Evolutionary conservation across 2,888 invertebrate species (phyloP).

Genomic region (Ochropleura plecta): DNA sequence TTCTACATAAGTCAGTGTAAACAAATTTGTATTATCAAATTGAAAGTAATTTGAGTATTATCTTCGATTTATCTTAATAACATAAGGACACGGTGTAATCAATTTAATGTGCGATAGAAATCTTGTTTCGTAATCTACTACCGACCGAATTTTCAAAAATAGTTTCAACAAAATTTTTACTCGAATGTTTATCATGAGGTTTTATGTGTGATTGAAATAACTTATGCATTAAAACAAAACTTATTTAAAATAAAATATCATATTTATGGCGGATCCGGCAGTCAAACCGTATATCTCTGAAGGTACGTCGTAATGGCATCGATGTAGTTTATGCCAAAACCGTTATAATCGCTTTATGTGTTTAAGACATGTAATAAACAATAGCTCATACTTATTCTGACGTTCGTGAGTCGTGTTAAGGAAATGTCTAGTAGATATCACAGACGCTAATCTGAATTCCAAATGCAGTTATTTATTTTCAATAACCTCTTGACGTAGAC

Average conservation of each 20-base stretch:
- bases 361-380: conserved; percentile 34
- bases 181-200: conserved; percentile 22
- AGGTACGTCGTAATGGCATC: conserved; percentile 8
- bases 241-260: background rate
- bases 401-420: conserved; percentile 17
- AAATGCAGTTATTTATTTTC: conserved; percentile 41
- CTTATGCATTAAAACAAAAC: conserved; percentile 19
- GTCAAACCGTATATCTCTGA: conserved; percentile 23
- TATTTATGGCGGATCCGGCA: conserved; percentile 23
- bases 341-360: conserved; percentile 22
- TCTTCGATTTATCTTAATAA: conserved; percentile 33
- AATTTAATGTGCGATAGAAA: conserved; percentile 27
- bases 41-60: conserved; percentile 33
- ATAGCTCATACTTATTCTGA: background rate
- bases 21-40: background rate
- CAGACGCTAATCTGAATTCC: conserved; percentile 27
- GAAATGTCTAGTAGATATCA: conserved; percentile 16
- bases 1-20: background rate
- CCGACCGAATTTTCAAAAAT: background rate
- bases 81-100: conserved; percentile 28
- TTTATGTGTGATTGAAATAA: conserved; percentile 16
- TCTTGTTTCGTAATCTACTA: conserved; percentile 18
- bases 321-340: conserved; percentile 24
- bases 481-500: conserved; percentile 39
- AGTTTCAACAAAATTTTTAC: conserved; percentile 10